phyloP scores from a whole-genome alignment of 2,113 vertebrate genomes.

The Silurus meridionalis region DNA sequence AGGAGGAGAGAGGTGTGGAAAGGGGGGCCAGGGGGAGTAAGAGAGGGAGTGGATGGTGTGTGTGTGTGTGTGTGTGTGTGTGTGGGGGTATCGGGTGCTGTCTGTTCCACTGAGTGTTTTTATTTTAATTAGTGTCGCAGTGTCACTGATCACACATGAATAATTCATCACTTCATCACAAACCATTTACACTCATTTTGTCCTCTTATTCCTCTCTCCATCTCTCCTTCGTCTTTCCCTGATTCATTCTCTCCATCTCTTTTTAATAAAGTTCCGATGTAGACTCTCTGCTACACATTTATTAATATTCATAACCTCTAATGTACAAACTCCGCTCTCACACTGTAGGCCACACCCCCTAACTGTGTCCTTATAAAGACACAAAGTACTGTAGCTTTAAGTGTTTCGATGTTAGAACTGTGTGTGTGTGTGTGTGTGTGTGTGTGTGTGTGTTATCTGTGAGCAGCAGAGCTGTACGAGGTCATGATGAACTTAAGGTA shows the following conservation, averaged over 20 bases:
- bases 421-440: not conserved
- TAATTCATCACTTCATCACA: not conserved
- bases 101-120: not conserved
- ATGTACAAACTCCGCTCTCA: not conserved
- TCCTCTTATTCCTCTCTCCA: not conserved
- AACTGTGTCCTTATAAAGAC: not conserved
- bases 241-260: too few species aligned
- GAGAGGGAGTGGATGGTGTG: not conserved
- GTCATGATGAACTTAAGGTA: conserved; percentile 53
- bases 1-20: not conserved
- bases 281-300: not conserved
- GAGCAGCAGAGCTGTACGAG: conserved; percentile 19
- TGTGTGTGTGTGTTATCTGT: conserved; percentile 30
- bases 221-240: too few species aligned
- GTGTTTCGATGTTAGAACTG: conserved; percentile 43
- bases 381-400: conserved; percentile 6
- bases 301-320: not conserved
- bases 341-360: not conserved
- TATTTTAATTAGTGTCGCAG: not conserved
- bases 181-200: not conserved
- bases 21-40: not conserved
- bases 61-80: too few species aligned
- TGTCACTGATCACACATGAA: not conserved
- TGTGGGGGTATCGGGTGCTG: too few species aligned
- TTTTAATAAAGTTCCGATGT: too few species aligned